A percentile compares a stretch with the other conserved stretches of the same genome.
Evolutionary conservation across 2,888 invertebrate genomes (phyloP).

Genomic region (Gastracanthus pulcherrimus): DNA sequence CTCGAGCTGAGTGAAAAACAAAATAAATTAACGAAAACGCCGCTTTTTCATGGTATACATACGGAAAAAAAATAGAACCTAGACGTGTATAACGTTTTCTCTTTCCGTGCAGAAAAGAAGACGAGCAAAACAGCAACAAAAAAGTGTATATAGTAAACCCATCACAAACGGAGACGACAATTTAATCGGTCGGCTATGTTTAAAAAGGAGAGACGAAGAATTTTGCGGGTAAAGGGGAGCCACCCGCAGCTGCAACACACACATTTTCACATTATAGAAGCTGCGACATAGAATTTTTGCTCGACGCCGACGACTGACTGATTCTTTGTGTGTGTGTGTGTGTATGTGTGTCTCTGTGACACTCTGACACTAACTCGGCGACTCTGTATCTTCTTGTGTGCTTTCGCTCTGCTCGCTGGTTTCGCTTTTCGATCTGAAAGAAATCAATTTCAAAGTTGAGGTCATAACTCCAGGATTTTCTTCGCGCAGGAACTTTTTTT

Average conservation of each 20-base stretch:
- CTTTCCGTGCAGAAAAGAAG: neutral
- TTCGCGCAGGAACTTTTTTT: neutral
- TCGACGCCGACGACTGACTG: slow-evolving; percentile 27
- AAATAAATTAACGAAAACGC: slow-evolving; percentile 2
- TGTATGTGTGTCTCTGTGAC: too few relatives aligned
- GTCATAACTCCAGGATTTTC: slow-evolving; percentile 63
- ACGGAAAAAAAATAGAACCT: neutral
- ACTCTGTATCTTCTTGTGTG: slow-evolving; percentile 72
- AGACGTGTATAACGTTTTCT: neutral
- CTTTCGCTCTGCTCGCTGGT: slow-evolving; percentile 72
- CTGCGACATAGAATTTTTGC: slow-evolving; percentile 38
- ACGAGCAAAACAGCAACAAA: neutral
- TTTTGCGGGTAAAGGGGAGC: slow-evolving; percentile 26
- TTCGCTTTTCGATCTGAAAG: slow-evolving; percentile 77
- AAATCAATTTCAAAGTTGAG: slow-evolving; percentile 69
- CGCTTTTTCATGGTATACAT: neutral
- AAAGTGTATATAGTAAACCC: neutral
- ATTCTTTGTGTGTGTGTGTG: too few relatives aligned
- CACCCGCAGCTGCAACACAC: slow-evolving; percentile 25
- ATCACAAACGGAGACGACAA: slow-evolving; percentile 24
- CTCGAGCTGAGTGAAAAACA: neutral
- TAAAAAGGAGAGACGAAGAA: slow-evolving; percentile 28
- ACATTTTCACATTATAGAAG: slow-evolving; percentile 24
- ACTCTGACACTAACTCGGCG: slow-evolving; percentile 64
- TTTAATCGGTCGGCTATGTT: slow-evolving; percentile 11